A percentile compares a stretch with the other conserved stretches of the same genome.
These are phyloP conservation scores for Heterochromis multidens DNA, from an alignment of 2,113 vertebrate genomes.

Conservation along the genomic window DNA sequence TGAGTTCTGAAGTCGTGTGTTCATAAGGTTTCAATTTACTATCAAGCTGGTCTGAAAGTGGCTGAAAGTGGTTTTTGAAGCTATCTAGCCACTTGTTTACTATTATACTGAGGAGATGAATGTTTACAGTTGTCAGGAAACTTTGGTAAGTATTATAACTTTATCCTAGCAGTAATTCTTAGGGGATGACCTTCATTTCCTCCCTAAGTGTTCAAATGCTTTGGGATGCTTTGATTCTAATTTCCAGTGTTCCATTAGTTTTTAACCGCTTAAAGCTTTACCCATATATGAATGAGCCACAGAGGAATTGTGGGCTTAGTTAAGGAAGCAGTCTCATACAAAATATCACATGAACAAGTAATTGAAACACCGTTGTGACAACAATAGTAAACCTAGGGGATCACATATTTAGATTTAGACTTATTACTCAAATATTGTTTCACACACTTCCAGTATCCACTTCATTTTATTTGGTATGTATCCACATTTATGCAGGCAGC, in stretches of 20 bases:
- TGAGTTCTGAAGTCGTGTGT: neutral
- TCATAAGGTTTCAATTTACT: neutral
- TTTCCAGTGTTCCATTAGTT: constrained; percentile 26
- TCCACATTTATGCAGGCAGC: constrained; percentile 38
- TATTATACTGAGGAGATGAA: neutral
- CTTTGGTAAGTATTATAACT: neutral
- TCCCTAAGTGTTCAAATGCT: constrained; percentile 27
- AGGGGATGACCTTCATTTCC: neutral
- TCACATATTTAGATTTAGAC: constrained; percentile 52
- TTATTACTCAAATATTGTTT: neutral
- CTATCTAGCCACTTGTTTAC: neutral
- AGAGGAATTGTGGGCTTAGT: constrained; percentile 3
- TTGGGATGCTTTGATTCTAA: neutral
- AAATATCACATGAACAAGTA: neutral
- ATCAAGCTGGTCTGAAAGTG: neutral
- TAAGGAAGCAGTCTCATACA: neutral
- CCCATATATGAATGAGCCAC: neutral
- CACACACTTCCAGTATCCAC: neutral
- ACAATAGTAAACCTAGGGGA: constrained; percentile 12
- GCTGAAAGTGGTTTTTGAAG: neutral
- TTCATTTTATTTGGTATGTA: constrained; percentile 30
- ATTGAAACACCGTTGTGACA: neutral
- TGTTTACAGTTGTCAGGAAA: neutral
- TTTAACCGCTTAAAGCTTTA: neutral
- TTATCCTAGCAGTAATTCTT: constrained; percentile 19